Evolutionary conservation across 1,140 invertebrate species (phyloP).

Genomic region (Caerostris extrusa): DNA sequence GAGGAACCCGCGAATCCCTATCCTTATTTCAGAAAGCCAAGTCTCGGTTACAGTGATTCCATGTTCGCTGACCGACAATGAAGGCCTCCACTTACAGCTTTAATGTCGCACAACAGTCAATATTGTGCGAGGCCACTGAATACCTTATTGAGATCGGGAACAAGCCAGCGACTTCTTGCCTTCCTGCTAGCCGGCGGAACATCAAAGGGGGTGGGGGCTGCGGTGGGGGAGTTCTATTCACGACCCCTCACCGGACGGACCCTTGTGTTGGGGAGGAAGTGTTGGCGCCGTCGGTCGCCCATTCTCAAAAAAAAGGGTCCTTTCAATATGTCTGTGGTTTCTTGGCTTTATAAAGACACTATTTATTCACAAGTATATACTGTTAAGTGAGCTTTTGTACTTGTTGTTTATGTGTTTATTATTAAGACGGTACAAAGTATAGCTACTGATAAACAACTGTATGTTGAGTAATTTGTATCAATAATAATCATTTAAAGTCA

Average conservation of each 20-base stretch:
- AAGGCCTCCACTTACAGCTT: not conserved
- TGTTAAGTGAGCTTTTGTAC: too few relatives aligned
- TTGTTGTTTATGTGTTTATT: too few relatives aligned
- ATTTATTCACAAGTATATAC: not conserved
- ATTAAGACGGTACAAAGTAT: too few relatives aligned
- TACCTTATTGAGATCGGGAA: not conserved
- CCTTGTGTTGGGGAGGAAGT: not conserved
- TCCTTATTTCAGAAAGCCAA: too few relatives aligned
- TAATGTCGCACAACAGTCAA: not conserved
- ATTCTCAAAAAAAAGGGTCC: conserved; percentile 1
- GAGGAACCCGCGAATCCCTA: too few relatives aligned
- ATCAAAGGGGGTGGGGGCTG: not conserved
- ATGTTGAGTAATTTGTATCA: too few relatives aligned
- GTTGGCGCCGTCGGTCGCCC: conserved; percentile 39
- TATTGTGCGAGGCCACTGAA: conserved; percentile 11
- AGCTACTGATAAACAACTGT: too few relatives aligned
- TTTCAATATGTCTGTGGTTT: not conserved
- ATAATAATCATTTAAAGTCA: too few relatives aligned
- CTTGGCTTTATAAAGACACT: not conserved
- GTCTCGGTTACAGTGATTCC: too few relatives aligned
- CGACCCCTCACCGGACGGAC: conserved; percentile 59
- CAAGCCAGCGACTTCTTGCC: not conserved
- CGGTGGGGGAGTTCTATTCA: not conserved
- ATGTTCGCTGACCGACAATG: not conserved
- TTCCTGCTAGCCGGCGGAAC: not conserved